Percentiles rank a stretch among this genome's conserved stretches.
Conservation (phyloP, 1,140 invertebrate species). For the Akabosia matsudoensis region DNA sequence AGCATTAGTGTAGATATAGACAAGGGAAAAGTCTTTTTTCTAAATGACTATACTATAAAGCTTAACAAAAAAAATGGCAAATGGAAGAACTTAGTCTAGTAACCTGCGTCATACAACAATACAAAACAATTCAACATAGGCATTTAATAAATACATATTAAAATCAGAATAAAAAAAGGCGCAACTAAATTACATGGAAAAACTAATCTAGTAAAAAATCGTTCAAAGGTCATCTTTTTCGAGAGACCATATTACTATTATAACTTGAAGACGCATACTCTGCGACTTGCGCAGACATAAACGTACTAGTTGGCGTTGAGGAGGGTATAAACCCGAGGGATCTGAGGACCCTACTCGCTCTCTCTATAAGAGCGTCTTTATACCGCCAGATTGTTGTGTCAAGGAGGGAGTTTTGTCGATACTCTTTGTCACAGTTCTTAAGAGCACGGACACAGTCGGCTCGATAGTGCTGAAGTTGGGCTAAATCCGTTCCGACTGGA, state of each 20-base stretch:
- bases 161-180: too few species aligned
- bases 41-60: too few species aligned
- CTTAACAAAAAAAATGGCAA: too few species aligned
- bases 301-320: not conserved
- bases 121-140: too few species aligned
- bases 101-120: too few species aligned
- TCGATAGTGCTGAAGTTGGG: constrained; percentile 88
- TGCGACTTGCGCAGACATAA: not conserved
- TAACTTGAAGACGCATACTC: not conserved
- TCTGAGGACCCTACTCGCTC: constrained; percentile 35
- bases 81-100: too few species aligned
- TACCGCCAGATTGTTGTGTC: constrained; percentile 81
- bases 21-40: too few species aligned
- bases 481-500: constrained; percentile 74
- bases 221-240: constrained; percentile 2
- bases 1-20: too few species aligned
- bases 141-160: too few species aligned
- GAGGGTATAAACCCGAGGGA: constrained; percentile 42
- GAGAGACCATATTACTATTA: not conserved
- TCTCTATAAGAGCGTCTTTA: constrained; percentile 41
- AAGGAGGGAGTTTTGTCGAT: constrained; percentile 72
- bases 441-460: constrained; percentile 85
- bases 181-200: too few species aligned
- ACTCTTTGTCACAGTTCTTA: constrained; percentile 79
- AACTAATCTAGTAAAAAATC: too few species aligned